Evolutionary conservation across 2,888 invertebrate species (phyloP), one percentile per base, ranked within the genome.

Genomic region (Colletes collaris): DNA sequence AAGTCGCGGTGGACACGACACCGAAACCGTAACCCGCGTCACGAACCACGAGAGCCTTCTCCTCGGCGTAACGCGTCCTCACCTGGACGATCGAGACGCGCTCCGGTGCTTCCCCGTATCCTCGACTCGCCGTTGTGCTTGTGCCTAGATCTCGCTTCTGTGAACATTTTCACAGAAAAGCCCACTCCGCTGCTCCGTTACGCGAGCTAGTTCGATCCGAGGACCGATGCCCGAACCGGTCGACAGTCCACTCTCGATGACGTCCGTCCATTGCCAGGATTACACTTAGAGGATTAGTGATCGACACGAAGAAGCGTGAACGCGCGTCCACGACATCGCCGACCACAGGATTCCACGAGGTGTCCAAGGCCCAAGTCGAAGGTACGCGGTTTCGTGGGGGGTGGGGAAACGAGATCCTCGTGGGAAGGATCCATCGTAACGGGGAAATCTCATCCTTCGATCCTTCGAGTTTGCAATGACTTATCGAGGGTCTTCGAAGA

Each of bases 1-100:
- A 89, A 90, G 90, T 89, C 85, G 86, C 84, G 85, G 88, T 86
- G 85, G 85, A 88, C 72, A 49, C 56, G 67, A 52, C 68, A 60
- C 40, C 27, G 44, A 60, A 10, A 46, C 7, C 46, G 27, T 2
- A 27, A 27, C 27, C 27, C 27, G 27, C 44, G 46, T 59, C 55
- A 46, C 44, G 44, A 46, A 1, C 44, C 44, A 46, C 55, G 56
- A 53, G 8, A 27, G 27, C 27, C 27, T 3, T n/a, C 60, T 65
- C 35, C 52, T 67, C 66, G 53, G 44, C 59, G 55, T 49, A 27
- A 59, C 49, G 40, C 58, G 49, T 66, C 53, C 62, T 53, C 70
- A 65, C 53, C 46, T 8, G n/a, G n/a, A 52, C 35, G 46, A 27
- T 69, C 66, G 27, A 16, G 16, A 49, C 40, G 40, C 27, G 27